Conservation (phyloP, 2,888 invertebrate genomes). For the Diaprepes abbreviatus region DNA sequence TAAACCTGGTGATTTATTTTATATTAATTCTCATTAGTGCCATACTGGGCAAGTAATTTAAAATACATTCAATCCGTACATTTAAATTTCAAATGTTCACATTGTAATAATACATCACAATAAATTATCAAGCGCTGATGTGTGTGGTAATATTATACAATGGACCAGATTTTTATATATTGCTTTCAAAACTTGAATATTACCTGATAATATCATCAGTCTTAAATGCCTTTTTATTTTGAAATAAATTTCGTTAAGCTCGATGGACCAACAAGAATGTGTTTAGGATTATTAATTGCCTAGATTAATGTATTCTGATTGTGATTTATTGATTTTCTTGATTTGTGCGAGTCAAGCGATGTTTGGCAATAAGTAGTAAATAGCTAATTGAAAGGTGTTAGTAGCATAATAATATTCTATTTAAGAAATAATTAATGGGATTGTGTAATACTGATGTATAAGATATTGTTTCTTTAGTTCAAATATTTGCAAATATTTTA, state of each 20-base stretch:
- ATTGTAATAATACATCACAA: conserved; percentile 8
- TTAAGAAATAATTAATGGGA: conserved; percentile 8
- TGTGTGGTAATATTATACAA: conserved; percentile 30
- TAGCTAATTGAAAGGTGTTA: conserved; percentile 17
- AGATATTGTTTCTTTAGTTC: not conserved
- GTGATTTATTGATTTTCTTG: conserved; percentile 25
- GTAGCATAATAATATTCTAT: not conserved
- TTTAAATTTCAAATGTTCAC: not conserved
- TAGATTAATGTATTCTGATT: conserved; percentile 17
- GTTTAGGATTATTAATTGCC: conserved; percentile 17
- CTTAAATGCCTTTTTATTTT: conserved; percentile 17
- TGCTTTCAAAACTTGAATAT: conserved; percentile 3
- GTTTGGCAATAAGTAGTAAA: conserved; percentile 19
- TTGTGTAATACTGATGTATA: not conserved
- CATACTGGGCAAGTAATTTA: not conserved
- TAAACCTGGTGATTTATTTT: too few relatives aligned
- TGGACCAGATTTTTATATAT: conserved; percentile 17
- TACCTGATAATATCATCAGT: conserved; percentile 6
- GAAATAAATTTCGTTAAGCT: conserved; percentile 16
- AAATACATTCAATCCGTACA: not conserved
- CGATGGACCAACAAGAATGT: conserved; percentile 17
- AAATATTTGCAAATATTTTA: not conserved
- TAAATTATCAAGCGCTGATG: conserved; percentile 10
- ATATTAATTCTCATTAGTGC: too few relatives aligned
- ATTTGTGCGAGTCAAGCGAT: conserved; percentile 8